Percentiles rank a stretch among this genome's conserved stretches.
Conservation (phyloP, 2,888 invertebrate genomes). For the Melanostoma mellinum region DNA sequence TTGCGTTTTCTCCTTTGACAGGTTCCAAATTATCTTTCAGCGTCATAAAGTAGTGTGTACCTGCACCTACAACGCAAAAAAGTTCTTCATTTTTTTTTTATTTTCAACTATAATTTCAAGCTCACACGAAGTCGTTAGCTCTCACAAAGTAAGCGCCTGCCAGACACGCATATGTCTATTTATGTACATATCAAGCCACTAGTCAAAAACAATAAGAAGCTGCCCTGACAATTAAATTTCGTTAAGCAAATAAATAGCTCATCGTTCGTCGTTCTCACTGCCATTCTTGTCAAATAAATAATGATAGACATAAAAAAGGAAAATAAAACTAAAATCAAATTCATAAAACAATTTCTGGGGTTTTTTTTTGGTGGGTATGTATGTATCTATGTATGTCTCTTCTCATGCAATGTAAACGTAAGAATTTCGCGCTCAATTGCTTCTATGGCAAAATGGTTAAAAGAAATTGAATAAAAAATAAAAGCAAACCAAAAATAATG, state of each 20-base stretch:
- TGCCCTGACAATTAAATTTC: slow-evolving; percentile 23
- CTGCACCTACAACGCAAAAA: too few relatives aligned
- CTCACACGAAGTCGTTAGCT: too few relatives aligned
- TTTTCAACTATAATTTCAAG: too few relatives aligned
- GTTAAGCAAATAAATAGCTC: slow-evolving; percentile 5
- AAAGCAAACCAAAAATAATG: slow-evolving; percentile 27
- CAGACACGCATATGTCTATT: too few relatives aligned
- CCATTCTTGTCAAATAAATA: slow-evolving; percentile 8
- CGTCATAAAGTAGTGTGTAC: too few relatives aligned
- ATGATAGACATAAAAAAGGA: slow-evolving; percentile 9
- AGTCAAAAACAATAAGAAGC: slow-evolving; percentile 11
- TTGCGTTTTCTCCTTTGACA: too few relatives aligned
- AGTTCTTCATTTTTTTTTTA: too few relatives aligned
- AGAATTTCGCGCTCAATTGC: slow-evolving; percentile 36
- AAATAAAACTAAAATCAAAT: slow-evolving; percentile 1
- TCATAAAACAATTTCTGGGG: background rate
- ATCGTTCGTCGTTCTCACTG: slow-evolving; percentile 2
- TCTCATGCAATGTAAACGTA: slow-evolving; percentile 5
- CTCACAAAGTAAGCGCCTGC: too few relatives aligned
- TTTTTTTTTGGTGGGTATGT: background rate
- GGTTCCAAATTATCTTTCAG: too few relatives aligned
- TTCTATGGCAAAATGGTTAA: slow-evolving; percentile 32
- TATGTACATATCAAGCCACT: background rate
- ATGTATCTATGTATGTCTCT: slow-evolving; percentile 14
- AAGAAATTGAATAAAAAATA: slow-evolving; percentile 18